Percentiles rank a stretch among this genome's conserved stretches.
These are phyloP conservation scores for Tragulus kanchil DNA, from an alignment of 2,113 vertebrate genomes.

Conservation along the genomic window DNA sequence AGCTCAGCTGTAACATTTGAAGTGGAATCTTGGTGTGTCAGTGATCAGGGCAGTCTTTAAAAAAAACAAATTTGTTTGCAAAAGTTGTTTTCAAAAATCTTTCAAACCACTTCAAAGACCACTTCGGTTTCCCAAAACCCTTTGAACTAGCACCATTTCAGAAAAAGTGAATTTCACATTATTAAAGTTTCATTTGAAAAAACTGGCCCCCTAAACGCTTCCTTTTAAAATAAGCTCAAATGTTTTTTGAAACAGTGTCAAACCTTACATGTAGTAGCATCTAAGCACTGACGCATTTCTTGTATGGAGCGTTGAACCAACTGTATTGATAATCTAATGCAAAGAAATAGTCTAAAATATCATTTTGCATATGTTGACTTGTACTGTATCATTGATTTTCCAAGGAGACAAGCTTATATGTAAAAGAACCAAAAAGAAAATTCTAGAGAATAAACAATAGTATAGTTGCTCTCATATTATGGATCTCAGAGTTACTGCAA, in stretches of 20 bases:
- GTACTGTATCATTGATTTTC: background rate
- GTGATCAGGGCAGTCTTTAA: background rate
- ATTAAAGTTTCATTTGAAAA: slow-evolving; percentile 49
- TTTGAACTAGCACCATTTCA: slow-evolving; percentile 24
- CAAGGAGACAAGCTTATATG: background rate
- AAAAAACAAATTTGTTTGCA: slow-evolving; percentile 32
- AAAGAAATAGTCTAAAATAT: background rate
- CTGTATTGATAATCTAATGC: background rate
- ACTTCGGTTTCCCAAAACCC: background rate
- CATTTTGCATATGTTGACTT: background rate
- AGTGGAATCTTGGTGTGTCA: background rate
- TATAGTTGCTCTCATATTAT: background rate
- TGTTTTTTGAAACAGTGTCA: background rate
- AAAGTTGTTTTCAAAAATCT: slow-evolving; percentile 36
- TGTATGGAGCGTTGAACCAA: background rate
- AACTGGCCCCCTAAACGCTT: background rate
- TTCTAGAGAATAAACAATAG: background rate
- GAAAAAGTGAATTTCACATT: background rate
- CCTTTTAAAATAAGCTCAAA: background rate
- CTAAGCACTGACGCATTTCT: background rate
- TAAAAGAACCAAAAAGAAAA: background rate
- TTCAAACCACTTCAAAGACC: slow-evolving; percentile 63
- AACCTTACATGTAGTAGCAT: background rate
- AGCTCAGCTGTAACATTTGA: background rate
- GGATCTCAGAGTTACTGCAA: background rate